phyloP scores from a whole-genome alignment of 2,888 invertebrate genomes.

The Drosophila meridionalis region DNA sequence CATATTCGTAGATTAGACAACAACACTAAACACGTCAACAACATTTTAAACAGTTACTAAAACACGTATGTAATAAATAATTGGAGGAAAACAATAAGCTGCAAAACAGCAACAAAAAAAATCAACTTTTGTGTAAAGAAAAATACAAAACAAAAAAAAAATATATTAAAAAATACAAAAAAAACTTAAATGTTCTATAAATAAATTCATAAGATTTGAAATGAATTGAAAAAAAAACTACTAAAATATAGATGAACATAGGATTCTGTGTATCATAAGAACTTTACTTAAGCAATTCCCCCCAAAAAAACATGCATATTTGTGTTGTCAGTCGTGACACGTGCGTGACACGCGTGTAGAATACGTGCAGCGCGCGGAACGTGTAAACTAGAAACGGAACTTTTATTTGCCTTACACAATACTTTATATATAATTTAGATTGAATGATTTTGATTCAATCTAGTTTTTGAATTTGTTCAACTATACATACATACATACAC shows the following conservation, averaged over 20 bases:
- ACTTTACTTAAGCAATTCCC: conserved; percentile 34
- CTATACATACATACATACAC: conserved; percentile 23
- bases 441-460: conserved; percentile 35
- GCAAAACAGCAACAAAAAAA: conserved; percentile 60
- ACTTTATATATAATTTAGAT: conserved; percentile 36
- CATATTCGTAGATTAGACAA: conserved; percentile 69
- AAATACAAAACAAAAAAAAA: conserved; percentile 26
- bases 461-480: conserved; percentile 58
- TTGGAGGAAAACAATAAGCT: conserved; percentile 69
- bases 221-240: conserved; percentile 36
- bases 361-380: conserved; percentile 49
- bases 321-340: conserved; percentile 15
- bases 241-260: conserved; percentile 41
- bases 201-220: conserved; percentile 47
- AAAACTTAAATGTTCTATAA: conserved; percentile 73
- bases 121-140: conserved; percentile 51
- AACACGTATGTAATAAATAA: conserved; percentile 58
- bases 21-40: conserved; percentile 50
- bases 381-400: conserved; percentile 83
- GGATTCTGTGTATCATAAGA: conserved; percentile 45
- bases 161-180: conserved; percentile 10
- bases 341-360: conserved; percentile 38
- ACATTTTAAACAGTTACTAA: conserved; percentile 82
- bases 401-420: conserved; percentile 82
- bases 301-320: not conserved